A percentile compares a stretch with the other conserved stretches of the same genome.
These are phyloP conservation scores for Pseudomyrmex dendroicus DNA, from an alignment of 1,140 invertebrate species.

Conservation along the genomic window DNA sequence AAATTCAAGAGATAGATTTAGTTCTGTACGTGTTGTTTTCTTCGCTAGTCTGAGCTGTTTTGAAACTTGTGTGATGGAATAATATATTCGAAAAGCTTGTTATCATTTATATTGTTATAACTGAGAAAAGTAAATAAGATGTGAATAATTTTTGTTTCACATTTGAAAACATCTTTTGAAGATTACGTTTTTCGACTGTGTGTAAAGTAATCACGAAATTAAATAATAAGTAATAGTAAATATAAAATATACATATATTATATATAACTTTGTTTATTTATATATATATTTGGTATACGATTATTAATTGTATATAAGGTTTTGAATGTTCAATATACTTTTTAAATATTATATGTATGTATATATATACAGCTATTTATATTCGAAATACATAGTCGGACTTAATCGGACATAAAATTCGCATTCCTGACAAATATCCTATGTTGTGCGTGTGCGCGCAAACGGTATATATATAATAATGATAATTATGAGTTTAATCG, in stretches of 20 bases:
- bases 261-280: constrained; percentile 28
- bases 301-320: constrained; percentile 17
- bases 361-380: constrained; percentile 50
- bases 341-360: constrained; percentile 7
- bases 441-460: constrained; percentile 13
- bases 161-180: too few relatives aligned
- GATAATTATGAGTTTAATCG: constrained; percentile 18
- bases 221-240: not conserved
- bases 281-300: constrained; percentile 40
- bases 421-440: constrained; percentile 41
- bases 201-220: too few relatives aligned
- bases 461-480: constrained; percentile 26
- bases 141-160: too few relatives aligned
- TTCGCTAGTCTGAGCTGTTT: too few relatives aligned
- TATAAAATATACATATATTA: not conserved
- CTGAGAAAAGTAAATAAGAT: too few relatives aligned
- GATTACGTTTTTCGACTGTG: too few relatives aligned
- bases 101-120: too few relatives aligned
- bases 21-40: too few relatives aligned
- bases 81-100: too few relatives aligned
- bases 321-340: constrained; percentile 55
- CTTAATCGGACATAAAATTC: constrained; percentile 49
- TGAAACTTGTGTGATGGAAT: too few relatives aligned
- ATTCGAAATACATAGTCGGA: constrained; percentile 44
- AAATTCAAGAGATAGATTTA: too few relatives aligned